phyloP scores from a whole-genome alignment of 2,113 vertebrate species.

The Grus americana region DNA sequence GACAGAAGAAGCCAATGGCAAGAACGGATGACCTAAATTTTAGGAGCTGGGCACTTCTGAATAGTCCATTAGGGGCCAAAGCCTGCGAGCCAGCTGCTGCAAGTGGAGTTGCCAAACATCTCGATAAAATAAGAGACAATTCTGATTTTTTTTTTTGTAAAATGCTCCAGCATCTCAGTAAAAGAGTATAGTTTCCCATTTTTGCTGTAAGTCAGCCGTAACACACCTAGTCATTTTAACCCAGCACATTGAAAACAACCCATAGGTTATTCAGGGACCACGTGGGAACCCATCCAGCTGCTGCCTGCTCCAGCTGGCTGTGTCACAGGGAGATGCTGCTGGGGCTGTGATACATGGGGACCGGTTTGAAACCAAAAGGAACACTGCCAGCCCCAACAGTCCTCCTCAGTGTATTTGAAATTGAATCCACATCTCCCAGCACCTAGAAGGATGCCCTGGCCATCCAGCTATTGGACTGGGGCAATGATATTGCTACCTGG shows the following conservation, averaged over 20 bases:
- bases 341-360: not conserved
- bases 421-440: not conserved
- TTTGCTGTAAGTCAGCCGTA: not conserved
- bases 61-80: not conserved
- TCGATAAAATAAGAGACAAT: not conserved
- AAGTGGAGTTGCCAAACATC: not conserved
- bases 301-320: not conserved
- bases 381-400: not conserved
- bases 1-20: not conserved
- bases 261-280: not conserved
- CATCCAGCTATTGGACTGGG: not conserved
- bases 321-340: not conserved
- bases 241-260: not conserved
- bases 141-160: not conserved
- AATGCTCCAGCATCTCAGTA: not conserved
- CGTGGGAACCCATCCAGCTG: rapidly evolving
- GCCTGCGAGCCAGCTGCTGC: not conserved
- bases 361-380: not conserved
- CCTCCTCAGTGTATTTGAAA: not conserved
- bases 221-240: not conserved
- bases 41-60: not conserved
- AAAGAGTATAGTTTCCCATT: not conserved
- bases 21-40: not conserved
- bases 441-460: not conserved
- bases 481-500: not conserved